phyloP scores from a whole-genome alignment of 2,797 vertebrate genomes.

The Ambastaia sidthimunki region DNA sequence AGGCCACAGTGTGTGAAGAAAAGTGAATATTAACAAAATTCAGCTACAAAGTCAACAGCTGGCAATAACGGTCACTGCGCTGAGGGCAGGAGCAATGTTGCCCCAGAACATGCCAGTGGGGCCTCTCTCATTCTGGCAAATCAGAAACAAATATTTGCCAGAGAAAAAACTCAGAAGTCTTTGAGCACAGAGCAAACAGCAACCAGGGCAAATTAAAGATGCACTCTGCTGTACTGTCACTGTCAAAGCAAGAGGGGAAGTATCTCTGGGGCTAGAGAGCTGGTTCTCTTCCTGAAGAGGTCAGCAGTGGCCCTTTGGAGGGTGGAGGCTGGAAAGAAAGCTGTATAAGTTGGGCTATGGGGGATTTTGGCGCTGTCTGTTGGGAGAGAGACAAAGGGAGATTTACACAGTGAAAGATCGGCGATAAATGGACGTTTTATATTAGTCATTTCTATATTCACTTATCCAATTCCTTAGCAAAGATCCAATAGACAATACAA shows the following conservation, averaged over 20 bases:
- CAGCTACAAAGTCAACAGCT: slow-evolving; percentile 68
- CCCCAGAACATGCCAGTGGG: slow-evolving; percentile 49
- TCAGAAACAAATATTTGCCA: slow-evolving; percentile 43
- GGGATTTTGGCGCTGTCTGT: slow-evolving; percentile 72
- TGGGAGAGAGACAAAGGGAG: slow-evolving; percentile 64
- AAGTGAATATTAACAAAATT: slow-evolving; percentile 63
- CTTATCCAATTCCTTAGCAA: no score
- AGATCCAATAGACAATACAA: no score
- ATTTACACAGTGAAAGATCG: slow-evolving; percentile 65
- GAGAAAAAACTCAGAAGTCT: slow-evolving; percentile 23
- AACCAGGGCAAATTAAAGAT: slow-evolving; percentile 48
- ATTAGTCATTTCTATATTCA: no score
- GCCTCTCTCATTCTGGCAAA: slow-evolving; percentile 41
- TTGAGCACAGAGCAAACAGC: slow-evolving; percentile 26
- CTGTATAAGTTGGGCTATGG: neutral
- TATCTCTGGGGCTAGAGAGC: neutral
- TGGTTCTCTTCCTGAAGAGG: slow-evolving; percentile 70
- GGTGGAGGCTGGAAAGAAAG: slow-evolving; percentile 57
- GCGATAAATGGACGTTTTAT: no score
- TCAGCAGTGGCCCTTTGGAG: slow-evolving; percentile 73
- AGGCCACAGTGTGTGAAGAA: slow-evolving; percentile 49
- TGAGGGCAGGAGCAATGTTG: slow-evolving; percentile 41
- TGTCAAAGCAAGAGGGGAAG: neutral
- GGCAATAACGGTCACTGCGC: slow-evolving; percentile 44
- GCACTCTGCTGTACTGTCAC: slow-evolving; percentile 30